Evolutionary conservation across 2,888 invertebrate species (phyloP), one percentile per base, ranked within the genome.

Genomic region (Cyaniris semiargus): DNA sequence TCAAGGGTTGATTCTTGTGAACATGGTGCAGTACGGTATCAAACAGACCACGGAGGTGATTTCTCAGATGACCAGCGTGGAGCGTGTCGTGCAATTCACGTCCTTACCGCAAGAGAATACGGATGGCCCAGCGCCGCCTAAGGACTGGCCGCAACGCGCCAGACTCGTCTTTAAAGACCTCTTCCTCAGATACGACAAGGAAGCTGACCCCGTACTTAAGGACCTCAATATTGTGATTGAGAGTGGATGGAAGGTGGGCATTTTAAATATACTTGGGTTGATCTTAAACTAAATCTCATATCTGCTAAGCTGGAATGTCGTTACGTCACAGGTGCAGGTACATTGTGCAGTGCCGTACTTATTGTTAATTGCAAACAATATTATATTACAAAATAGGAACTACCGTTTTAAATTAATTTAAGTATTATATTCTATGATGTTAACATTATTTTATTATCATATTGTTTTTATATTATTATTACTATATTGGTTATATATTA

Each of bases 51-150:
- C 97, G 0, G 97, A 97, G 85, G 95, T 96, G 38, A 93, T 96
- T 76, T 96, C 96, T n/a, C 96, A 96, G 83, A 96, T 97, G 96
- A 96, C 96, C 6, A 96, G 96, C 76, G 98, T 98, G 0, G 98
- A 98, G 87, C 94, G 98, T 76, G 96, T 98, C 2, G 87, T 97
- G 34, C 97, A 98, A 85, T 98, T 97, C 88, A 96, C 96, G 0
- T 93, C 96, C 21, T 88, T 98, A 38, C 96, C 96, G 0, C 94
- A 96, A 70, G 98, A 98, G 88, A 95, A 95, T 1, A 94, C 95
- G 27, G 95, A 95, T 27, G 95, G 96, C 0, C 93, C 95, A 0
- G 87, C 95, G 80, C 95, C 96, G 7, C 92, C 95, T 0, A 81
- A 86, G 8, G 90, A 89, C 44, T 96, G 96, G 97, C 96, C 96